Base-by-base conservation (phyloP, 2,888 invertebrate genomes). In the Euspilapteryx auroguttella region DNA sequence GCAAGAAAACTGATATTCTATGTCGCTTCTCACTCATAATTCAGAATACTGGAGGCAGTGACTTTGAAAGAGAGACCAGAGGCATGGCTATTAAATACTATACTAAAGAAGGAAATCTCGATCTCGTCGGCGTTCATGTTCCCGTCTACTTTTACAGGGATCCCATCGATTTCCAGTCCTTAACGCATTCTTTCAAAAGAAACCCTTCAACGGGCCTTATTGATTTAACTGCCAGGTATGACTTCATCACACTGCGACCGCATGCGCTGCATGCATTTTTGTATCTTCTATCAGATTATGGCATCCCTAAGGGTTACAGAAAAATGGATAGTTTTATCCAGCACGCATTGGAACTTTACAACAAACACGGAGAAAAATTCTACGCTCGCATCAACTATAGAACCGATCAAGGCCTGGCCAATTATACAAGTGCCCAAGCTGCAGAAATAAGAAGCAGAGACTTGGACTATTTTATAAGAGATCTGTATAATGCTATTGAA, bases 261-360 rank as follows among this genome's bases (percentile, higher is more conserved):
- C 92, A 92, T 59, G 79, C 85, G 1, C 80, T 82, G 5, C 91
- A 93, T 50, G 12, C 90, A 47, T 65, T 81, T 12, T 71, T 85
- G 58, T 82, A 91, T 58, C 63, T 91, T 39, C 91, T 90, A 50
- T 79, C 85, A 9, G 92, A 92, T 56, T 80, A 91, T 39, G 93
- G 92, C 11, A 89, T 86, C 36, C 92, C 92, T 1, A 87, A 91
- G 53, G 91, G 92, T n/a, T 83, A 80, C 57, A 79, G 90, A 14
- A 83, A 85, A 55, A 92, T 93, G 92, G 86, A 92, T 46, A 91
- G 91, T 23, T 93, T 89, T 44, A 89, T 90, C 4, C 87, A 86
- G 0, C 91, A 93, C 53, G 89, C 91, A 0, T 93, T 89, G 55
- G 90, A 90, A 50, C 53, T 91, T 36, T 79, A 92, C 11, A 92